Conservation (phyloP, 1,140 invertebrate species). For the Ditylenchus dipsaci region DNA sequence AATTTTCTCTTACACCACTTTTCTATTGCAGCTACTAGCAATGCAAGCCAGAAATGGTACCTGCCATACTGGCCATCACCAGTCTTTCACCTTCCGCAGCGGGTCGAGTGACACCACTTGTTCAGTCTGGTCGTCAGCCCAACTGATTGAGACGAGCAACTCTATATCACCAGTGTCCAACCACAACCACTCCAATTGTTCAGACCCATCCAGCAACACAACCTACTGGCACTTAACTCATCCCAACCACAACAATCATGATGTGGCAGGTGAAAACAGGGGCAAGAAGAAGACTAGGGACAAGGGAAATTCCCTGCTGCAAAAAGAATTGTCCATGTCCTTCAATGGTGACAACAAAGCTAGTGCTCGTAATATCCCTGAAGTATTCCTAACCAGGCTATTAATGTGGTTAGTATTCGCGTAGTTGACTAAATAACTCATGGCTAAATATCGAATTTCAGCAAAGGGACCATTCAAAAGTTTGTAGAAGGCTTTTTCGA, state of each 20-base stretch:
- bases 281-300: neutral
- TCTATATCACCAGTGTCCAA: neutral
- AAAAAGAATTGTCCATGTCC: neutral
- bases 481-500: conserved; percentile 83
- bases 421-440: no score
- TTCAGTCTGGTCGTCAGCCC: conserved; percentile 69
- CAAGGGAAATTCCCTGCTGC: neutral
- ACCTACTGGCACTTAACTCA: conserved; percentile 34
- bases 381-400: conserved; percentile 85
- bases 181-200: neutral
- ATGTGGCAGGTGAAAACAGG: conserved; percentile 1
- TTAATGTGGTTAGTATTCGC: conserved; percentile 72
- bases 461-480: conserved; percentile 81
- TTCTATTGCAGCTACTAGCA: conserved; percentile 64
- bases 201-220: neutral
- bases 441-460: conserved; percentile 6
- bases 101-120: conserved; percentile 66
- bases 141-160: conserved; percentile 66
- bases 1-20: no score
- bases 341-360: conserved; percentile 2
- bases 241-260: conserved; percentile 10
- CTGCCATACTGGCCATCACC: neutral
- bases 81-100: conserved; percentile 24
- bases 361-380: conserved; percentile 69
- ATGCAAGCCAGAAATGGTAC: conserved; percentile 53